Percentiles rank a stretch among this genome's conserved stretches.
These are phyloP conservation scores for Sinodicranocentrus sp. DNA, from an alignment of 2,888 invertebrate species.

Conservation along the genomic window DNA sequence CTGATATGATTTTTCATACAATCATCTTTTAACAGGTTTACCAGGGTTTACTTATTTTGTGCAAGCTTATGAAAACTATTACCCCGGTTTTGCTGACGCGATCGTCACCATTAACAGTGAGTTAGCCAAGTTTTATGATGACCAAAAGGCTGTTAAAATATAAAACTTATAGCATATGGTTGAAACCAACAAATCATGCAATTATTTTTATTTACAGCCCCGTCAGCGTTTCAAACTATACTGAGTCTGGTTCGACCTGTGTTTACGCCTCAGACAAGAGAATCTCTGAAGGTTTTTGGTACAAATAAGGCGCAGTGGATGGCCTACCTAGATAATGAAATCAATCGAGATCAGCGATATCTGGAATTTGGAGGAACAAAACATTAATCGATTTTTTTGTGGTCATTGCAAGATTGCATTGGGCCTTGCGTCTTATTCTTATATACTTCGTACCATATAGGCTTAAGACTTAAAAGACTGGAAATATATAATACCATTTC, in stretches of 20 bases:
- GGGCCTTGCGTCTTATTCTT: no score
- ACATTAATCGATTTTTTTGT: no score
- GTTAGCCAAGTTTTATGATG: no score
- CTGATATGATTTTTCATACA: slow-evolving; percentile 11
- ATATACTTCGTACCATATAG: no score
- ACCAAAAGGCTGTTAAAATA: no score
- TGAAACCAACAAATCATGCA: no score
- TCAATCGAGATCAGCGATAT: slow-evolving; percentile 32
- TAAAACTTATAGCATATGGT: no score
- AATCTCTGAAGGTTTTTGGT: slow-evolving; percentile 40
- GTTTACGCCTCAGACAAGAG: slow-evolving; percentile 27
- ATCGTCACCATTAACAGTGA: slow-evolving; percentile 51
- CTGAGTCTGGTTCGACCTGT: slow-evolving; percentile 34
- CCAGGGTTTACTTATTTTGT: slow-evolving; percentile 57
- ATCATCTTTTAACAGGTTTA: slow-evolving; percentile 18
- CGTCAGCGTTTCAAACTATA: slow-evolving; percentile 33
- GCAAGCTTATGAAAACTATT: slow-evolving; percentile 56
- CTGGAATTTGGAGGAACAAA: slow-evolving; percentile 57
- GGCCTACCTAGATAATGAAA: slow-evolving; percentile 45
- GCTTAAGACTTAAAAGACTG: no score
- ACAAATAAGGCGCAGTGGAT: slow-evolving; percentile 45
- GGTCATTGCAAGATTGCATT: no score
- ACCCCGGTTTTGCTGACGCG: slow-evolving; percentile 51
- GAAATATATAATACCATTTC: no score
- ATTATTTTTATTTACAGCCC: slow-evolving; percentile 27